Evolutionary conservation across 1,140 invertebrate genomes (phyloP).

Genomic region (Drosophila hydei): DNA sequence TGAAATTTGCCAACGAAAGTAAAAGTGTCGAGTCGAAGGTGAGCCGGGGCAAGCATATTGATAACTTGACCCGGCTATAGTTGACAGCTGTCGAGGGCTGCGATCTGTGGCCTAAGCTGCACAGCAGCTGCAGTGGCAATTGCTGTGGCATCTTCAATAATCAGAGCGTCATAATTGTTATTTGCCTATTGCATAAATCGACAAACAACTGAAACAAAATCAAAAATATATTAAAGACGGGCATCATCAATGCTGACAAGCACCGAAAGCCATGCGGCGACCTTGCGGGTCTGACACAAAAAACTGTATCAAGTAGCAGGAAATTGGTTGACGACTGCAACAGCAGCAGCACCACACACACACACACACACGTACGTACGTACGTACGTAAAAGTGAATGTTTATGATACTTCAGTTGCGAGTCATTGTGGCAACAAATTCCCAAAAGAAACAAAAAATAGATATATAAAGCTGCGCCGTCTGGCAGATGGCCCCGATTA

Average conservation of each 20-base stretch:
- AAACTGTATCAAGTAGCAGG: constrained; percentile 80
- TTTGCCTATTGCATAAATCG: constrained; percentile 72
- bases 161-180: constrained; percentile 36
- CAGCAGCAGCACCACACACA: constrained; percentile 12
- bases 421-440: constrained; percentile 64
- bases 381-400: constrained; percentile 74
- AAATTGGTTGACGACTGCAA: constrained; percentile 76
- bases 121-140: constrained; percentile 49
- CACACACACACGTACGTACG: neutral
- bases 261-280: constrained; percentile 59
- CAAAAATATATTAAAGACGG: neutral
- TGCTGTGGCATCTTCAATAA: constrained; percentile 57
- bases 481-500: constrained; percentile 61
- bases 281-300: constrained; percentile 55
- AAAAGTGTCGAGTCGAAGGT: constrained; percentile 47
- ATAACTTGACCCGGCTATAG: constrained; percentile 18
- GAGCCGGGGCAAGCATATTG: constrained; percentile 2
- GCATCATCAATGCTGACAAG: constrained; percentile 18
- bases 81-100: constrained; percentile 31
- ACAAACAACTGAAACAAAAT: constrained; percentile 41
- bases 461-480: constrained; percentile 12
- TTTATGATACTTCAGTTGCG: constrained; percentile 71
- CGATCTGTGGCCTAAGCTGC: constrained; percentile 11
- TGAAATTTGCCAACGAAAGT: constrained; percentile 31
- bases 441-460: constrained; percentile 42